Evolutionary conservation across 2,888 invertebrate genomes (phyloP).

Genomic region (Minunthozetes semirufus): DNA sequence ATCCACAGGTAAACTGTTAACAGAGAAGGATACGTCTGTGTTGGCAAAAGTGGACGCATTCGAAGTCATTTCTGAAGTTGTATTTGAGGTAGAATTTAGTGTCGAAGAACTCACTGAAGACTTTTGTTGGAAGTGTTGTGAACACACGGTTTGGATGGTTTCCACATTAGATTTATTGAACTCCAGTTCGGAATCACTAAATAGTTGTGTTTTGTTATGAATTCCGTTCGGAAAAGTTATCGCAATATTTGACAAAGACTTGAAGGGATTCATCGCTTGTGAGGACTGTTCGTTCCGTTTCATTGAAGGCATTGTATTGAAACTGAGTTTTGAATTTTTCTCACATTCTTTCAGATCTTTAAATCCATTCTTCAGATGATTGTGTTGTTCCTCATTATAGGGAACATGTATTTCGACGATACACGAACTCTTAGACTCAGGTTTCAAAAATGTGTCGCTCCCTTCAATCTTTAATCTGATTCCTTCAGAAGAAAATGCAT

Average conservation of each 20-base stretch:
- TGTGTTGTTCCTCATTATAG: slow-evolving; percentile 31
- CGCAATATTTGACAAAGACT: slow-evolving; percentile 42
- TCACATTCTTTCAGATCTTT: slow-evolving; percentile 34
- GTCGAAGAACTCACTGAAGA: background rate
- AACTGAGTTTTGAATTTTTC: slow-evolving; percentile 34
- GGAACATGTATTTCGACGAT: slow-evolving; percentile 42
- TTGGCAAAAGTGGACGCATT: background rate
- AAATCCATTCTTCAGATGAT: background rate
- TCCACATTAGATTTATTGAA: background rate
- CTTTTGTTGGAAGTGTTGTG: background rate
- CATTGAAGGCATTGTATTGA: slow-evolving; percentile 40
- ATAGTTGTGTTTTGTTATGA: background rate
- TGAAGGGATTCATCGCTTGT: slow-evolving; percentile 39
- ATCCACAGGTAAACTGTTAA: slow-evolving; percentile 8
- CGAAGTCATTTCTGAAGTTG: background rate
- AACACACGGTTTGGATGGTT: background rate
- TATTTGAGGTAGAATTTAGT: background rate
- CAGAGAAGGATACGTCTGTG: background rate
- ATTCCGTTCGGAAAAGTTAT: slow-evolving; percentile 38
- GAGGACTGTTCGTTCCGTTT: slow-evolving; percentile 33
- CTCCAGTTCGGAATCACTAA: slow-evolving; percentile 14
- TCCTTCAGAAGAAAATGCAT: slow-evolving; percentile 41
- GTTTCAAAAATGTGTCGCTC: slow-evolving; percentile 24
- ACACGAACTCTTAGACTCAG: slow-evolving; percentile 38
- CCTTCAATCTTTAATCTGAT: slow-evolving; percentile 40